Evolutionary conservation across 2,888 invertebrate species (phyloP), one percentile per base, ranked within the genome.

Genomic region (Cheilosia variabilis): DNA sequence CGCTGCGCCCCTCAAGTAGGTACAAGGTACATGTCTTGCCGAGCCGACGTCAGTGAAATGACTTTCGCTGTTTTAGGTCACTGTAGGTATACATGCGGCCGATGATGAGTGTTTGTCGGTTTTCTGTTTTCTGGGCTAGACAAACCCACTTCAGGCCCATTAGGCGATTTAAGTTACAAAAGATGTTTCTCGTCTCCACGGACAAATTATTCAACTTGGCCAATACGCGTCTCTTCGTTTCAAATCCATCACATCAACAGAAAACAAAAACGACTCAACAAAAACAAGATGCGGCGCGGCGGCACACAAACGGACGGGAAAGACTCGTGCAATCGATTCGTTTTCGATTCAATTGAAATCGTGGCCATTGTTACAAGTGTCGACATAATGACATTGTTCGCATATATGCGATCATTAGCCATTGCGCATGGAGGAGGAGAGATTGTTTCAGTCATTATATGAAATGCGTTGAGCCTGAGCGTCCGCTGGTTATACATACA

Each of bases 311-410:
- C 47, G 37, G 6, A 55, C 53, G 68, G 65, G 45, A 65, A 65
- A 43, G 45, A 37, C 68, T 53, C 75, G 75, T 76, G 71, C 75
- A 84, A 83, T 72, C 78, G 43, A 80, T 76, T 84, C 69, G 69
- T 52, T 63, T 65, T 63, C 69, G 65, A 71, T 65, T 84, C 80
- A 84, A 84, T 84, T 84, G 75, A 75, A 80, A 66, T 69, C 27
- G 52, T 78, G 43, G 22, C 79, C 69, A 84, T 84, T 84, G 80
- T 84, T 84, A 60, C 71, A 71, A 84, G 84, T 84, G 80, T 84
- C 80, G 84, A 84, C 75, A 84, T 80, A 76, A 84, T 84, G 84
- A 84, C 84, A 84, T 80, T 80, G 84, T 84, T 71, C 84, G 80
- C 84, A 84, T 84, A 47, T 71, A 47, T 71, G 57, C 27, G 71